phyloP scores from a whole-genome alignment of 2,797 vertebrate species.

The Alfaro cultratus region DNA sequence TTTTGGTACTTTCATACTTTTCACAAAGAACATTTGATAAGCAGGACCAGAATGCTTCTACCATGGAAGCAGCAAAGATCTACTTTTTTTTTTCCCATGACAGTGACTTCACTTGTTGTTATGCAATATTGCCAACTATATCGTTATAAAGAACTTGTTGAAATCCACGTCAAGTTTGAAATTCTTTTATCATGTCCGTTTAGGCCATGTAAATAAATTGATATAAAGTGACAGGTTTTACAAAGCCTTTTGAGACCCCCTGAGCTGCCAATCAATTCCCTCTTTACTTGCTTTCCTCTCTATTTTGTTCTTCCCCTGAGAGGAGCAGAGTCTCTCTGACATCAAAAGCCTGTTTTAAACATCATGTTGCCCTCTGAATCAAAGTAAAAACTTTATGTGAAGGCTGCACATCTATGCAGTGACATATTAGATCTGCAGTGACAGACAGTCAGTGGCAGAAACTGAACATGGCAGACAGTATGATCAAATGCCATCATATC shows the following conservation, averaged over 20 bases:
- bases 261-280: constrained; percentile 64
- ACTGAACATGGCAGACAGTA: constrained; percentile 54
- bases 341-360: constrained; percentile 66
- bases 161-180: constrained; percentile 18
- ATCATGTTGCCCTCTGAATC: constrained; percentile 55
- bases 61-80: not conserved
- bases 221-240: constrained; percentile 65
- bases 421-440: constrained; percentile 33
- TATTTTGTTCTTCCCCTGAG: constrained; percentile 62
- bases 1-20: not conserved
- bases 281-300: constrained; percentile 67
- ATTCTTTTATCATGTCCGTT: constrained; percentile 44
- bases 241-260: constrained; percentile 62
- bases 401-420: constrained; percentile 20
- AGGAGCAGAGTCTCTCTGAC: constrained; percentile 50
- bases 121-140: not conserved
- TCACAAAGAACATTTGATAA: not conserved
- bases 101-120: not conserved
- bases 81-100: not conserved
- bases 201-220: constrained; percentile 44
- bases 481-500: constrained; percentile 27
- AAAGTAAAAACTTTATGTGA: constrained; percentile 50
- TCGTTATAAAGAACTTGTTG: not conserved
- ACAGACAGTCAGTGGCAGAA: constrained; percentile 56
- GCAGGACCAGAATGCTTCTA: not conserved